Evolutionary conservation across 1,140 invertebrate genomes (phyloP).

Genomic region (Orius laevigatus): DNA sequence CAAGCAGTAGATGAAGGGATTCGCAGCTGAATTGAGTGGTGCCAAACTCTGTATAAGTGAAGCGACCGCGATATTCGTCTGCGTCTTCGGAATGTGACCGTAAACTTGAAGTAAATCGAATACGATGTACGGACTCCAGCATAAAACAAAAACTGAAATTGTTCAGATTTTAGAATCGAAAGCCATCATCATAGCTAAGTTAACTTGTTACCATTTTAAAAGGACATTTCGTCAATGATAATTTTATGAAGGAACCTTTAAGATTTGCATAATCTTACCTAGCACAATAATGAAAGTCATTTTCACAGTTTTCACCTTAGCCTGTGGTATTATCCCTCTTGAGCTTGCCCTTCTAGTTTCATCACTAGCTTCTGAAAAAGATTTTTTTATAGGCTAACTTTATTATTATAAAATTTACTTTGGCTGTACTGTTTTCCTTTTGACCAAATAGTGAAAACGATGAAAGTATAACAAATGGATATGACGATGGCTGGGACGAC

Average conservation of each 20-base stretch:
- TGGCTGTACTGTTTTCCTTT: conserved; percentile 42
- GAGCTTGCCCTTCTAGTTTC: conserved; percentile 52
- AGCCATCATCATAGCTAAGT: too few relatives aligned
- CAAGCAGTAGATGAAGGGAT: conserved; percentile 88
- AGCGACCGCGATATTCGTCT: conserved; percentile 65
- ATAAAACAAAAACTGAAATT: conserved; percentile 76
- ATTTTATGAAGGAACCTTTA: not conserved
- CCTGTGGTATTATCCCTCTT: conserved; percentile 73
- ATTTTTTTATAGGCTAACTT: not conserved
- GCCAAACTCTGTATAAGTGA: conserved; percentile 87
- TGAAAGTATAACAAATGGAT: conserved; percentile 75
- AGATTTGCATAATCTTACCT: conserved; percentile 37
- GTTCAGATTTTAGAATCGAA: conserved; percentile 12
- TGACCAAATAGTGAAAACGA: conserved; percentile 84
- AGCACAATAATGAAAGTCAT: conserved; percentile 92
- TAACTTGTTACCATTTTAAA: too few relatives aligned
- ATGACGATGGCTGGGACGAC: conserved; percentile 80
- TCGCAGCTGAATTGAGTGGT: conserved; percentile 83
- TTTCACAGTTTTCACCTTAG: conserved; percentile 88
- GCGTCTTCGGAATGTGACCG: conserved; percentile 60
- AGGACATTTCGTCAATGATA: too few relatives aligned
- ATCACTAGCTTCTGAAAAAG: conserved; percentile 14
- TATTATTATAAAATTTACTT: conserved; percentile 18
- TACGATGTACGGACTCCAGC: conserved; percentile 91
- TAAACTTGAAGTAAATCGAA: conserved; percentile 87